Conservation (phyloP, 2,797 vertebrate genomes). For the Pangasius djambal region DNA sequence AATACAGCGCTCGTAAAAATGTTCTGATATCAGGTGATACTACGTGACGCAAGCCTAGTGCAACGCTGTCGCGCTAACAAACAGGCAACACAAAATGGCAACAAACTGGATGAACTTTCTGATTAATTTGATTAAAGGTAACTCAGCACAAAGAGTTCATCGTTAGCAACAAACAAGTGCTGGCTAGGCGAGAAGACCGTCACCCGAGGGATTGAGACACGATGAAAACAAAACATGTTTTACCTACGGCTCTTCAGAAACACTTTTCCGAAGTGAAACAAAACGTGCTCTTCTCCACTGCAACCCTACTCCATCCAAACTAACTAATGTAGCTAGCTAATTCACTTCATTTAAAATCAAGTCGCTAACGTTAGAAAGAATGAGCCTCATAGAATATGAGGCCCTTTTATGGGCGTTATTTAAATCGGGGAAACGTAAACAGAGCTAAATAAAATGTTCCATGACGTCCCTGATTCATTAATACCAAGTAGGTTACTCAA, state of each 20-base stretch:
- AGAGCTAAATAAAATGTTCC: background rate
- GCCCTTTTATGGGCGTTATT: background rate
- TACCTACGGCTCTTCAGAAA: background rate
- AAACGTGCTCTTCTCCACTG: background rate
- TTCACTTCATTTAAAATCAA: background rate
- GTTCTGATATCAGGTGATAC: background rate
- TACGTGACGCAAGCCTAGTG: background rate
- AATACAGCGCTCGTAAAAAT: background rate
- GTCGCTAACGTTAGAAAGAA: background rate
- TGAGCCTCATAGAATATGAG: background rate
- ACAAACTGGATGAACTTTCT: background rate
- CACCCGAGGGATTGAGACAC: no score
- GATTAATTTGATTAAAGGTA: background rate
- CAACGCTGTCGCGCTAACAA: background rate
- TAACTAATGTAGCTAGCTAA: background rate
- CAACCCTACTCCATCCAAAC: background rate
- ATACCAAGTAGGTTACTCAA: background rate
- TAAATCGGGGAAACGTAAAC: background rate
- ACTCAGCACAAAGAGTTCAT: background rate
- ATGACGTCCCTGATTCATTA: constrained; percentile 5
- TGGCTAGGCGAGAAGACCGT: background rate
- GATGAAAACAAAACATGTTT: background rate
- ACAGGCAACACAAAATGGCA: background rate
- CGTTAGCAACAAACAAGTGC: background rate
- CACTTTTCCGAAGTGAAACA: background rate